phyloP scores from a whole-genome alignment of 2,888 invertebrate species.

The Ophioninae sp. region DNA sequence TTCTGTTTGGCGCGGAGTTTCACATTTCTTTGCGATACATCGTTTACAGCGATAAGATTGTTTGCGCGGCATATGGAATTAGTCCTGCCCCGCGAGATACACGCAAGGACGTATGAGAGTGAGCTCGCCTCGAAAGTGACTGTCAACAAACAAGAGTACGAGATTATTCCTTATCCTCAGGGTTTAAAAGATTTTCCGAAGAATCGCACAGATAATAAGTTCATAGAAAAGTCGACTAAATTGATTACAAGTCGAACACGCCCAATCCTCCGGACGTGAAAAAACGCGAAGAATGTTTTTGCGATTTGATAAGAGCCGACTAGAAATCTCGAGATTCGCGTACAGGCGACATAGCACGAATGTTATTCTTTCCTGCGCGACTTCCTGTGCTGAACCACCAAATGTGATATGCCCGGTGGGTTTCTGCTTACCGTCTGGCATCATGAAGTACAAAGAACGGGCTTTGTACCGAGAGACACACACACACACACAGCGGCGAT shows the following conservation, averaged over 20 bases:
- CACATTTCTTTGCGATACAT: conserved; percentile 10
- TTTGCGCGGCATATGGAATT: conserved; percentile 31
- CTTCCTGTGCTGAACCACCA: conserved; percentile 64
- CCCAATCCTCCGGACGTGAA: not conserved
- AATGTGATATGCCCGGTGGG: conserved; percentile 46
- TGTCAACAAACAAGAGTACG: conserved; percentile 12
- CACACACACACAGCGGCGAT: conserved; percentile 7
- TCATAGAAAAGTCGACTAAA: conserved; percentile 1
- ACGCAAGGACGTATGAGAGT: not conserved
- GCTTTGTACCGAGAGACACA: conserved; percentile 62
- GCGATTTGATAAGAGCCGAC: not conserved
- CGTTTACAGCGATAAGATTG: conserved; percentile 23
- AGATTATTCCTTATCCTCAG: conserved; percentile 18
- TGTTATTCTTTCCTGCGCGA: conserved; percentile 54
- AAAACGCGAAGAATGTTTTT: not conserved
- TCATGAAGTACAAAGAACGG: conserved; percentile 69
- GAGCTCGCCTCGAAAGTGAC: conserved; percentile 4
- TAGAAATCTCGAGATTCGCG: conserved; percentile 40
- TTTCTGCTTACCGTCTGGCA: conserved; percentile 42
- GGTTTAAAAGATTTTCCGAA: not conserved
- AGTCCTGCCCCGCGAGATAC: not conserved
- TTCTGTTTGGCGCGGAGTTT: not conserved
- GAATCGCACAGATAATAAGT: not conserved
- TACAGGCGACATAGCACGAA: not conserved
- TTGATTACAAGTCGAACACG: not conserved